These are phyloP conservation scores for Porphyrio hochstetteri DNA, from an alignment of 2,113 vertebrate genomes.

Conservation along the genomic window DNA sequence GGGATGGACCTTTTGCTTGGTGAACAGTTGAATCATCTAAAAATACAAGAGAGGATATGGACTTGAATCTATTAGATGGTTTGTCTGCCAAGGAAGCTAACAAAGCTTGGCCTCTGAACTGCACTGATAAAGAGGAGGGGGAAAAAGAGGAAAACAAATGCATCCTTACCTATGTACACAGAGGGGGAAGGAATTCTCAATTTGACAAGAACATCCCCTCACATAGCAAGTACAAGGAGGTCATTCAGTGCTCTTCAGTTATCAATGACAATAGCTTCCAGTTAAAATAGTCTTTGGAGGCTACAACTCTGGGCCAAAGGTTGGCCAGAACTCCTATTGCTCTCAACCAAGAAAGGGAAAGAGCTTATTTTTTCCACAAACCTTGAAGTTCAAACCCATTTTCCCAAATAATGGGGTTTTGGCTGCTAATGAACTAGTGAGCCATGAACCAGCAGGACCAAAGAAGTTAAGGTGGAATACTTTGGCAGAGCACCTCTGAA, in stretches of 20 bases:
- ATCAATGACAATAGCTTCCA: background rate
- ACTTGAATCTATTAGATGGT: background rate
- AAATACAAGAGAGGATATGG: conserved; percentile 26
- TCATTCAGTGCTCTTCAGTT: background rate
- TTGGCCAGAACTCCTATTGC: background rate
- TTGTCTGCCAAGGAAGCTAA: conserved; percentile 27
- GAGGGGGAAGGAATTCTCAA: background rate
- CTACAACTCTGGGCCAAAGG: background rate
- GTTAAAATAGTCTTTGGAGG: background rate
- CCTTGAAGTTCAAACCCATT: background rate
- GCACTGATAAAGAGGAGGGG: background rate
- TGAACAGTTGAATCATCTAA: conserved; percentile 15
- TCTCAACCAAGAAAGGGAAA: background rate
- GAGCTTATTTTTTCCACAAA: background rate
- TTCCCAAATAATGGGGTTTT: background rate
- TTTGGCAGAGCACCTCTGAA: background rate
- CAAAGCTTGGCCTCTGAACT: background rate
- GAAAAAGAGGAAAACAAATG: background rate
- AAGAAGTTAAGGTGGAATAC: background rate
- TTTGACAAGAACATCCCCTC: background rate
- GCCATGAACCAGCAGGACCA: background rate
- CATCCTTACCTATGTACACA: background rate
- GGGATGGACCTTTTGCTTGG: background rate
- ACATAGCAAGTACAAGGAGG: background rate
- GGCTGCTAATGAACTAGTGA: background rate